These are phyloP conservation scores for Lobophora halterata DNA, from an alignment of 2,888 invertebrate genomes.

Conservation along the genomic window DNA sequence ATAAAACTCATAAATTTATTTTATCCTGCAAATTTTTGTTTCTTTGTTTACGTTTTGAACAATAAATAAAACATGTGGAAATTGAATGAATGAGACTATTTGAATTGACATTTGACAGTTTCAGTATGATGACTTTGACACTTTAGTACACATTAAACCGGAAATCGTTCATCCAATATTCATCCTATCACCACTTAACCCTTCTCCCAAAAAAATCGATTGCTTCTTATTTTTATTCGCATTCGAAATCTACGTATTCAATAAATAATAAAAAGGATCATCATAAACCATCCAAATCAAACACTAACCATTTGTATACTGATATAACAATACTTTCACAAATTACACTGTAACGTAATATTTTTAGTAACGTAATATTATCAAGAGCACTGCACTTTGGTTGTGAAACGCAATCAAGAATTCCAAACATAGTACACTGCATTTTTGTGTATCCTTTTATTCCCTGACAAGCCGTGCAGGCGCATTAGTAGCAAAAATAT, in stretches of 20 bases:
- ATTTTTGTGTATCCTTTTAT: slow-evolving; percentile 65
- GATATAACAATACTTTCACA: slow-evolving; percentile 17
- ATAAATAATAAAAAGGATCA: slow-evolving; percentile 5
- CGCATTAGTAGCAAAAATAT: slow-evolving; percentile 77
- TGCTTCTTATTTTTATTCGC: too few relatives aligned
- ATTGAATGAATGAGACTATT: too few relatives aligned
- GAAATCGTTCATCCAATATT: slow-evolving; percentile 2
- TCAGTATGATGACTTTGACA: slow-evolving; percentile 14
- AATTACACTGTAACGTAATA: slow-evolving; percentile 27
- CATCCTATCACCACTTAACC: too few relatives aligned
- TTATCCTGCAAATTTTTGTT: background rate
- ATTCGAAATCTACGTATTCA: too few relatives aligned
- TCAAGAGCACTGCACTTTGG: slow-evolving; percentile 38
- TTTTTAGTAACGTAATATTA: slow-evolving; percentile 25
- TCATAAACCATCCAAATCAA: slow-evolving; percentile 5
- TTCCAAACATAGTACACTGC: slow-evolving; percentile 59
- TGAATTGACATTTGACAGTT: slow-evolving; percentile 1
- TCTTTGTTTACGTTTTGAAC: slow-evolving; percentile 3
- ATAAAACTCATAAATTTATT: too few relatives aligned
- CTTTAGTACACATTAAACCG: slow-evolving; percentile 9
- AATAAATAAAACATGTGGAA: too few relatives aligned
- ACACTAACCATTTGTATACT: slow-evolving; percentile 46
- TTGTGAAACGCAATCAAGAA: slow-evolving; percentile 50
- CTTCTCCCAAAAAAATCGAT: slow-evolving; percentile 3
- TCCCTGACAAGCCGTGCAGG: slow-evolving; percentile 66